A percentile compares a stretch with the other conserved stretches of the same genome.
Evolutionary conservation across 2,888 invertebrate species (phyloP).

Genomic region (Scaptomyza reducta): DNA sequence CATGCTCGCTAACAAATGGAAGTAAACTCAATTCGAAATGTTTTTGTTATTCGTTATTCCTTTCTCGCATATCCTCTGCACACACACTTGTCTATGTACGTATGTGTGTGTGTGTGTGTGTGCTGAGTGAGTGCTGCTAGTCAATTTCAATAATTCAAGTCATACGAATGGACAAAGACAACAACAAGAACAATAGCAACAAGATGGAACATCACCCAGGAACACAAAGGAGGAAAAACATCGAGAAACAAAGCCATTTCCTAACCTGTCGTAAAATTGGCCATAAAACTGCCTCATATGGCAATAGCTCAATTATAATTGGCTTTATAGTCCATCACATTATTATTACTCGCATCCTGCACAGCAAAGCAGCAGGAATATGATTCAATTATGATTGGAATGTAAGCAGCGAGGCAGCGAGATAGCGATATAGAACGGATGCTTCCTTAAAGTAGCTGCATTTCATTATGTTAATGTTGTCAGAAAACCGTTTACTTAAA

Average conservation of each 20-base stretch:
- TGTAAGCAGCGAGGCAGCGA: not conserved
- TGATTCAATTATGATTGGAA: conserved; percentile 1
- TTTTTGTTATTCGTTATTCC: conserved; percentile 46
- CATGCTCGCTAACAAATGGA: conserved; percentile 26
- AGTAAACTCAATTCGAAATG: conserved; percentile 51
- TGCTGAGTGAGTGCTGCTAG: conserved; percentile 57
- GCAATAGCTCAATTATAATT: conserved; percentile 40
- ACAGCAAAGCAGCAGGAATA: not conserved
- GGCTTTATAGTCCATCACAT: conserved; percentile 34
- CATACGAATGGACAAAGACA: conserved; percentile 24
- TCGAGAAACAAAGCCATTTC: conserved; percentile 46
- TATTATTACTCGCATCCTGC: conserved; percentile 13
- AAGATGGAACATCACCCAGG: not conserved
- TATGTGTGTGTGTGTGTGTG: conserved; percentile 7
- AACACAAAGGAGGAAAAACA: not conserved
- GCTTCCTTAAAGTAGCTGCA: not conserved
- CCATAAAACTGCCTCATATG: conserved; percentile 43
- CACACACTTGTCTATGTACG: not conserved
- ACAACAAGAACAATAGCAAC: conserved; percentile 28
- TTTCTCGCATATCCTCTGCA: conserved; percentile 25
- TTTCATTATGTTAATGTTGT: not conserved
- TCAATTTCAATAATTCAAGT: conserved; percentile 73
- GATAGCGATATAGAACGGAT: not conserved
- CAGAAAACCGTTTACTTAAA: conserved; percentile 2
- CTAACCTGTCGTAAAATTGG: conserved; percentile 43